Evolutionary conservation across 2,888 invertebrate species (phyloP), one percentile per base, ranked within the genome.

Genomic region (Drosophila paracracens): DNA sequence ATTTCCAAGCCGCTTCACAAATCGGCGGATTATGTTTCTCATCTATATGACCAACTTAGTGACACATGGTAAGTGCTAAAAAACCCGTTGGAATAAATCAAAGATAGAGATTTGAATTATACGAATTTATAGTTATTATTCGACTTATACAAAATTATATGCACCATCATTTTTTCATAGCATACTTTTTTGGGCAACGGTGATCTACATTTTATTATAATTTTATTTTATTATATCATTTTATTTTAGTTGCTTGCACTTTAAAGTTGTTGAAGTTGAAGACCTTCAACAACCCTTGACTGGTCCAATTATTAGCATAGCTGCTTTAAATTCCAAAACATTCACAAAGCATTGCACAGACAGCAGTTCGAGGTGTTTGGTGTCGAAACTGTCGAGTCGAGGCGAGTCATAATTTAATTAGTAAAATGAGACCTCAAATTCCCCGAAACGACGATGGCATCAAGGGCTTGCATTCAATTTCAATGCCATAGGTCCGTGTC

Each of bases 1-100:
- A 84, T 92, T 93, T 81, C 93, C 93, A 70, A 93, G 93, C 86
- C 93, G 93, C 50, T 93, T 93, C 76, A 93, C 93, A 76, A 93
- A 92, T 87, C 93, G 93, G 74, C 93, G 93, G 82, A 88, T 93
- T 77, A 91, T 93, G 91, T 93, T 93, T 78, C 78, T 93, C 77
- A 92, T 93, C 75, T 93, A 93, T 75, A 82, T 93, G 83, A 92
- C 93, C 50, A 93, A 93, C 76, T 74, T 93, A 57, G 93, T 93
- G 59, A 93, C 93, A 70, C 93, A 93, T 74, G 93, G 93, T 93
- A 82, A 93, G 93, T 91, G 18, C 16, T 21, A 21, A 4, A 35
- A 40, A 43, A 21, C 11, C 11, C 21, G 6, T 21, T 21, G 21
- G 2, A 21, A 43, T 21, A 25, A 2, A 59, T 13, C n/a, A 16